Percentiles rank a stretch among this genome's conserved stretches.
Evolutionary conservation across 2,888 invertebrate genomes (phyloP).

Genomic region (Tinea trinotella): DNA sequence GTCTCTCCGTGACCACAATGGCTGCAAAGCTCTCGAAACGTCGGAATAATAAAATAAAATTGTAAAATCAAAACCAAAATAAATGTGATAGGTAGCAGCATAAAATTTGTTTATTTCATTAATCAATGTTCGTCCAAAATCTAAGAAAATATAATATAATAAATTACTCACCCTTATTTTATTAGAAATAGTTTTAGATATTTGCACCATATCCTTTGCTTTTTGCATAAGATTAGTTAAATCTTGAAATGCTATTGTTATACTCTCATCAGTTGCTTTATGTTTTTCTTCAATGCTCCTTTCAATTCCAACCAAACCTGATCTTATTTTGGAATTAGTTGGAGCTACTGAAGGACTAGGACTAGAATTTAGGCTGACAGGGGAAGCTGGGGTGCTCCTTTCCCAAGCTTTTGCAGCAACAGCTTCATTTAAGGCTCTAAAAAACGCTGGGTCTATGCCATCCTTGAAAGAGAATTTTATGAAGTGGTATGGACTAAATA

Average conservation of each 20-base stretch:
- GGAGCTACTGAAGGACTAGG: slow-evolving; percentile 35
- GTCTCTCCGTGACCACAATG: too few relatives aligned
- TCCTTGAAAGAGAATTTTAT: slow-evolving; percentile 91
- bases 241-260: slow-evolving; percentile 95
- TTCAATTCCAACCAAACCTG: slow-evolving; percentile 97
- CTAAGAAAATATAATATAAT: too few relatives aligned
- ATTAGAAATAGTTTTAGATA: slow-evolving; percentile 92
- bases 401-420: slow-evolving; percentile 78
- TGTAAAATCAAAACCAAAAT: too few relatives aligned
- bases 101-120: too few relatives aligned
- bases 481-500: slow-evolving; percentile 78
- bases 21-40: too few relatives aligned
- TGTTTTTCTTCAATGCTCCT: slow-evolving; percentile 91
- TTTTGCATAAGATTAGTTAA: slow-evolving; percentile 93
- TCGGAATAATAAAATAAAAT: too few relatives aligned
- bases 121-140: too few relatives aligned
- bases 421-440: slow-evolving; percentile 74
- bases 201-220: slow-evolving; percentile 97
- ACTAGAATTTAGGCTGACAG: slow-evolving; percentile 30
- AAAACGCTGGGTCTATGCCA: slow-evolving; percentile 78
- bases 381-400: slow-evolving; percentile 30
- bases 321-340: slow-evolving; percentile 77
- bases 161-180: slow-evolving; percentile 86
- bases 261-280: slow-evolving; percentile 91
- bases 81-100: too few relatives aligned